Evolutionary conservation across 2,797 vertebrate species (phyloP).

Genomic region (Mormyrops attenuatus): DNA sequence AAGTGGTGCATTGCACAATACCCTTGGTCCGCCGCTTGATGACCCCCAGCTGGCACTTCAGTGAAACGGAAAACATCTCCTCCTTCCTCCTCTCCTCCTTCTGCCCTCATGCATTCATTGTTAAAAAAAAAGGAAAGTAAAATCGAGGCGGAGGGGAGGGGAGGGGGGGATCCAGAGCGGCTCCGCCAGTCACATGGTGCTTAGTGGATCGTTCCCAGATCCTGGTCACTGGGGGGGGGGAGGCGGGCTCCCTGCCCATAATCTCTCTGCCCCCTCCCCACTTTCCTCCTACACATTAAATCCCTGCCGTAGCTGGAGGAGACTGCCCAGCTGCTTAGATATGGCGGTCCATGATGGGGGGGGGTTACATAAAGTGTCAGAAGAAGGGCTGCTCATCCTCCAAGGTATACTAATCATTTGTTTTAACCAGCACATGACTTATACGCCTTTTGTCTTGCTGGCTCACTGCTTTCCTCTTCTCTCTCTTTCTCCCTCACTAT

Average conservation of each 20-base stretch:
- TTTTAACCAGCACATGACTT: slow-evolving; percentile 42
- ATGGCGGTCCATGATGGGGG: slow-evolving; percentile 23
- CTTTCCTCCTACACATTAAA: slow-evolving; percentile 23
- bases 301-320: slow-evolving; percentile 27
- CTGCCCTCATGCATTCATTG: slow-evolving; percentile 57
- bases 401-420: slow-evolving; percentile 31
- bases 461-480: neutral
- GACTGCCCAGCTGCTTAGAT: slow-evolving; percentile 36
- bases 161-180: slow-evolving; percentile 32
- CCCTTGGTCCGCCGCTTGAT: slow-evolving; percentile 80
- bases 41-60: slow-evolving; percentile 90
- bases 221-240: slow-evolving; percentile 25
- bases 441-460: slow-evolving; percentile 32
- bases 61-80: slow-evolving; percentile 85
- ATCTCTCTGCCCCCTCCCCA: slow-evolving; percentile 18
- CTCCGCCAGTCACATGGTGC: slow-evolving; percentile 58
- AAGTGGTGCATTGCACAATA: slow-evolving; percentile 54
- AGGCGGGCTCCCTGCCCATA: no score
- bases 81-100: slow-evolving; percentile 37
- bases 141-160: slow-evolving; percentile 11
- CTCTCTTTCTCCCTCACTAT: neutral
- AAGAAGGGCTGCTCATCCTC: slow-evolving; percentile 22
- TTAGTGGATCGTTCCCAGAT: slow-evolving; percentile 31
- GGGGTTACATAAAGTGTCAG: neutral
- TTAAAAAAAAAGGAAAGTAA: slow-evolving; percentile 36